phyloP scores from a whole-genome alignment of 2,888 invertebrate species.

The Syrphus vitripennis region DNA sequence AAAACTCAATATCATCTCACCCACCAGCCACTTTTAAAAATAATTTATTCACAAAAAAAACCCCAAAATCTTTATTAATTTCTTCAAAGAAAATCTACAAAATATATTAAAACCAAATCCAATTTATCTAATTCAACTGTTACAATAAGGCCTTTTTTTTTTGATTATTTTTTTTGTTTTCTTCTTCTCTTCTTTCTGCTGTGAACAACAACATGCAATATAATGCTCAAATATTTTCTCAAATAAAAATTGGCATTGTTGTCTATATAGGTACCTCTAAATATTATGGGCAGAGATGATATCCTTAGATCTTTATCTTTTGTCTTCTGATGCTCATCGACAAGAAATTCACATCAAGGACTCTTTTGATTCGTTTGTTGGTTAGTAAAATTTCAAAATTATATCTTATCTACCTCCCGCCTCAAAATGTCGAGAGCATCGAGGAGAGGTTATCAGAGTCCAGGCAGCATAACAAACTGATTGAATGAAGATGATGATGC shows the following conservation, averaged over 20 bases:
- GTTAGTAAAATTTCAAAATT: slow-evolving; percentile 53
- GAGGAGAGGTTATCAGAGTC: no score
- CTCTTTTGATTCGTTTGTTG: slow-evolving; percentile 17
- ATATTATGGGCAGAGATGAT: no score
- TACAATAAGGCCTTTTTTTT: not conserved
- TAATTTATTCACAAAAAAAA: not conserved
- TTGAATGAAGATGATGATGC: slow-evolving; percentile 61
- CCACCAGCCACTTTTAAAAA: not conserved
- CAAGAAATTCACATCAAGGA: slow-evolving; percentile 3
- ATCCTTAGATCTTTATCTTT: not conserved
- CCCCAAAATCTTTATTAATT: slow-evolving; percentile 5
- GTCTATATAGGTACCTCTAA: no score
- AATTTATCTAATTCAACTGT: not conserved
- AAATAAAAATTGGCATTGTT: slow-evolving; percentile 2
- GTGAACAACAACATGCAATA: slow-evolving; percentile 5
- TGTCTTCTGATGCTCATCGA: not conserved
- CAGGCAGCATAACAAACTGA: slow-evolving; percentile 18
- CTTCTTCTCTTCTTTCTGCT: not conserved
- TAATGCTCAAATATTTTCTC: slow-evolving; percentile 7
- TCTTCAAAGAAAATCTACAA: not conserved
- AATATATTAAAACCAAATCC: not conserved
- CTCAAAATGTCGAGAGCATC: not conserved
- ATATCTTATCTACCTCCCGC: not conserved
- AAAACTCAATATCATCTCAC: not conserved
- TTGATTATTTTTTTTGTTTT: not conserved